These are phyloP conservation scores for Burhinus oedicnemus DNA, from an alignment of 2,113 vertebrate species.

Conservation along the genomic window DNA sequence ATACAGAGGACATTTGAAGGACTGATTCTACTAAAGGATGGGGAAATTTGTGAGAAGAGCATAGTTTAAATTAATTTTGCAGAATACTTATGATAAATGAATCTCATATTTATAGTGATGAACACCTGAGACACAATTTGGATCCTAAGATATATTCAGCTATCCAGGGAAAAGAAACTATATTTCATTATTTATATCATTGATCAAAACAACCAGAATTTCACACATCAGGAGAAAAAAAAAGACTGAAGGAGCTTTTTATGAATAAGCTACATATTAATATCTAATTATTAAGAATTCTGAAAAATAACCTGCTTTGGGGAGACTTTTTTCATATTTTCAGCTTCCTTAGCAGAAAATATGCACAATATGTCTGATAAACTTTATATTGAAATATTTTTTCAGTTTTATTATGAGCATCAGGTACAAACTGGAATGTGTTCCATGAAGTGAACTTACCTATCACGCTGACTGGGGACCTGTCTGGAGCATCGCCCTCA, in stretches of 20 bases:
- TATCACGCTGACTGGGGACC: not conserved
- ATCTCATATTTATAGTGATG: not conserved
- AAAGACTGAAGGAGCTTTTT: not conserved
- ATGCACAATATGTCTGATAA: not conserved
- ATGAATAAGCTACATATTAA: not conserved
- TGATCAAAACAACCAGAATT: not conserved
- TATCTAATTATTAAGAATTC: not conserved
- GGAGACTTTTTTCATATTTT: not conserved
- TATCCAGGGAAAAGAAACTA: not conserved
- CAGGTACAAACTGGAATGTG: not conserved
- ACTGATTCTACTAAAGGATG: not conserved
- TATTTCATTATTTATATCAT: not conserved
- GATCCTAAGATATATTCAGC: not conserved
- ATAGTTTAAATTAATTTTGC: not conserved
- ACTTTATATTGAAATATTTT: not conserved
- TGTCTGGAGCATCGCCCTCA: not conserved
- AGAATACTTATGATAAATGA: not conserved
- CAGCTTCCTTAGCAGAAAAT: not conserved
- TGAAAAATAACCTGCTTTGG: not conserved
- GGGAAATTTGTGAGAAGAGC: not conserved
- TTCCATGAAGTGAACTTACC: not conserved
- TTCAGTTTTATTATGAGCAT: not conserved
- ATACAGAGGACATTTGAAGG: not conserved
- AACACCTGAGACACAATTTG: not conserved
- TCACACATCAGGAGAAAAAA: not conserved